These are phyloP conservation scores for Cyanoramphus novaezelandiae DNA, from an alignment of 2,113 vertebrate species.

Conservation along the genomic window DNA sequence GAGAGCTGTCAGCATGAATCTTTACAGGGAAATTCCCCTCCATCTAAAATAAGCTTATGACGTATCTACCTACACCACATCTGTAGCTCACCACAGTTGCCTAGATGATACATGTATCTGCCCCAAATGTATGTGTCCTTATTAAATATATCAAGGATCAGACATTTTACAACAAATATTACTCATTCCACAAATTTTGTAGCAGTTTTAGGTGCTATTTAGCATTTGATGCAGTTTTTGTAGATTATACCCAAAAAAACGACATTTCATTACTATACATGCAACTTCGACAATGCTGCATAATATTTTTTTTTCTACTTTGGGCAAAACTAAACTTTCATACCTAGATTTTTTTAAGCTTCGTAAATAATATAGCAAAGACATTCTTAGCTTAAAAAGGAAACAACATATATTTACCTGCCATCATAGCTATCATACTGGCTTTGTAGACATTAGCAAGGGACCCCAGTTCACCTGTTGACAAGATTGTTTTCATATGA, in stretches of 20 bases:
- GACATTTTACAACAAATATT: not conserved
- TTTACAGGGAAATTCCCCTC: not conserved
- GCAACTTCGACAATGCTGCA: not conserved
- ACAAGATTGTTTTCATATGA: constrained; percentile 96
- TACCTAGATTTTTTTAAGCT: not conserved
- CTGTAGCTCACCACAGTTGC: not conserved
- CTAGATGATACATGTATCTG: not conserved
- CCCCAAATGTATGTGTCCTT: not conserved
- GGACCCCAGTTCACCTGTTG: constrained; percentile 90
- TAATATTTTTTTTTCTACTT: not conserved
- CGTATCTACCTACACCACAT: not conserved
- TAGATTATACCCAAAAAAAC: not conserved
- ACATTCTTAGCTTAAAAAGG: not conserved
- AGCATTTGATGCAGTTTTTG: not conserved
- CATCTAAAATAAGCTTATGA: not conserved
- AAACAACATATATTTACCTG: constrained; percentile 77
- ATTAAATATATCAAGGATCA: not conserved
- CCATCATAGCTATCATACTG: constrained; percentile 98
- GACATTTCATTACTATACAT: not conserved
- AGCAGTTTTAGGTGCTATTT: not conserved
- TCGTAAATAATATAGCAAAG: not conserved
- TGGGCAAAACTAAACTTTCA: not conserved
- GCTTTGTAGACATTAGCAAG: constrained; percentile 93
- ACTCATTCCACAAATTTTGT: not conserved
- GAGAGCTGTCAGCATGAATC: not conserved